Evolutionary conservation across 2,113 vertebrate genomes (phyloP), one percentile per base, ranked within the genome.

Genomic region (Lutjanus erythropterus): DNA sequence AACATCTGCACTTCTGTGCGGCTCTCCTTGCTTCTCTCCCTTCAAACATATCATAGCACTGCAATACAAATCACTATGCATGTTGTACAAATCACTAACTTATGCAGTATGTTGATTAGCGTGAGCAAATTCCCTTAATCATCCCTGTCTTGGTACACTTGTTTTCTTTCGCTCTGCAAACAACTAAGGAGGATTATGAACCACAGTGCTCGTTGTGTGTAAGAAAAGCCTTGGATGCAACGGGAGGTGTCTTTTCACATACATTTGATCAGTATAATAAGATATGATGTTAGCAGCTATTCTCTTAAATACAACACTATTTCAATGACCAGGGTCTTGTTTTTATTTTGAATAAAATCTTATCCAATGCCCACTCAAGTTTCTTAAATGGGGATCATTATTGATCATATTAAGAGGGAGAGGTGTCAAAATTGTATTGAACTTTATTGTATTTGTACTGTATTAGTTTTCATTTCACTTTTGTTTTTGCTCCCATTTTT

Each of bases 1-100:
- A 81, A 88, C 88, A 91, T 90, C 77, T 85, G 83, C 71, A 92
- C 81, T 80, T 84, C 71, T 81, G 59, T 81, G 64, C 77, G 84
- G 70, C 14, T 67, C 67, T 77, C 47, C 59, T 69, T 73, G 68
- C 73, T 80, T 66, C 29, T 67, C 68, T 64, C 39, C n/a, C 47
- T 79, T 88, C 73, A 77, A 69, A 84, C 64, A 67, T 70, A 78
- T 61, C 58, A 64, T 19, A 56, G 27, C 67, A 31, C 25, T 66
- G 74, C 42, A 64, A 70, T 65, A 88, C 85, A 89, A 91, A 93
- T 88, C 70, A 85, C 56, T 55, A 39, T 66, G 73, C 81, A 61
- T 88, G 85, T 90, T 66, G 46, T 44, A 90, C 85, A 88, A 88
- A 88, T 86, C 35, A 49, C 56, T 71, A 85, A 76, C 49, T 70